These are phyloP conservation scores for Archaeoteleia sp. DNA, from an alignment of 2,888 invertebrate species.

Conservation along the genomic window DNA sequence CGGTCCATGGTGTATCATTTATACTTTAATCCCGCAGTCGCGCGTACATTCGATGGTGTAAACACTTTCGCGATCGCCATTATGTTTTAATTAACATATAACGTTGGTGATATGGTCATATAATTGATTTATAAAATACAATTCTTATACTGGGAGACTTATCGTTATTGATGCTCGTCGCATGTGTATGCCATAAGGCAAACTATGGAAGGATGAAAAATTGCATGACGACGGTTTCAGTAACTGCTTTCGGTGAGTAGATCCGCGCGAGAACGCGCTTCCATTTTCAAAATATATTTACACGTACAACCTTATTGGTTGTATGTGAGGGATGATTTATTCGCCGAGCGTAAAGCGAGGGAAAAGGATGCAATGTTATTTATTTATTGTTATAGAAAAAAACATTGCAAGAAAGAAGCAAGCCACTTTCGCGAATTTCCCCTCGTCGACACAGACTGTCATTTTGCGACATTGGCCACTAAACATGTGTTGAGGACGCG, in stretches of 20 bases:
- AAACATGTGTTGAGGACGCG: background rate
- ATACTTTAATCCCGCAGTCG: slow-evolving; percentile 15
- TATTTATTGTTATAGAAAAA: too few species aligned
- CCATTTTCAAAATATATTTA: too few species aligned
- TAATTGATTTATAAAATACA: background rate
- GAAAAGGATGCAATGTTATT: too few species aligned
- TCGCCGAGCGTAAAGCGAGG: too few species aligned
- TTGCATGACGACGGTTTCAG: slow-evolving; percentile 16
- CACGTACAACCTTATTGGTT: too few species aligned
- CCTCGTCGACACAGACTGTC: background rate
- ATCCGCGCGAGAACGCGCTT: too few species aligned
- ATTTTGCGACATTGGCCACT: background rate
- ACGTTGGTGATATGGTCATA: slow-evolving; percentile 4
- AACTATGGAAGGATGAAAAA: slow-evolving; percentile 34
- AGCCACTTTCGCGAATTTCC: background rate
- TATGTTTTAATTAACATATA: slow-evolving; percentile 30
- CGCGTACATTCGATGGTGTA: slow-evolving; percentile 26
- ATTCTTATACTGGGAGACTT: background rate
- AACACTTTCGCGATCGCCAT: slow-evolving; percentile 35
- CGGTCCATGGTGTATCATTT: too few species aligned
- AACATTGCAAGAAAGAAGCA: too few species aligned
- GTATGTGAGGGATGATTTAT: too few species aligned
- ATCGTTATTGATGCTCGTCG: background rate
- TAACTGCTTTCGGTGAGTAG: slow-evolving; percentile 29
- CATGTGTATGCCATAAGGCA: slow-evolving; percentile 24